Conservation (phyloP, 2,888 invertebrate genomes). For the Orthonychiurus folsomi region DNA sequence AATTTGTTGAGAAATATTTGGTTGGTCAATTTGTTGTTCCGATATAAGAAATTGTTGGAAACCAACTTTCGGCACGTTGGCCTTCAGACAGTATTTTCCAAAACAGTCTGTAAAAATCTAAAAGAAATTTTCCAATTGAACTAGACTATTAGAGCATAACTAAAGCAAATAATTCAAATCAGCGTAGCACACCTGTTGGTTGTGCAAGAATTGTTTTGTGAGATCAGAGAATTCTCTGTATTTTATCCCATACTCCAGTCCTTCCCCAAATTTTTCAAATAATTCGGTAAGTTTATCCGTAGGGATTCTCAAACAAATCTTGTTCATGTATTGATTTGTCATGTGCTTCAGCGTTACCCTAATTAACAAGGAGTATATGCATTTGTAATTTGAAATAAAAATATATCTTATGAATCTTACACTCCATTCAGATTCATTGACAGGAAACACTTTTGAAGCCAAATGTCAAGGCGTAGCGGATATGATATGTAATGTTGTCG, state of each 20-base stretch:
- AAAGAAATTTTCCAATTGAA: no score
- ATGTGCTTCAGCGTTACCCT: not conserved
- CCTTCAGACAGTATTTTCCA: slow-evolving; percentile 3
- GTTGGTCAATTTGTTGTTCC: not conserved
- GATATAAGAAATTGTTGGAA: slow-evolving; percentile 2
- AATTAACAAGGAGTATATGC: slow-evolving; percentile 4
- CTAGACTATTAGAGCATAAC: no score
- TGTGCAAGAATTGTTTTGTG: slow-evolving; percentile 1
- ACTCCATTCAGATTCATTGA: not conserved
- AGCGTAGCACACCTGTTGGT: slow-evolving; percentile 2
- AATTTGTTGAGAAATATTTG: not conserved
- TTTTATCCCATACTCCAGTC: not conserved
- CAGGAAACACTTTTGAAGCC: not conserved
- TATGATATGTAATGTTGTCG: not conserved
- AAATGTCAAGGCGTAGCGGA: not conserved
- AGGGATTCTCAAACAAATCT: slow-evolving; percentile 3
- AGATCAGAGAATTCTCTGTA: not conserved
- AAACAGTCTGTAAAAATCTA: slow-evolving; percentile 15
- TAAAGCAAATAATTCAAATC: not conserved
- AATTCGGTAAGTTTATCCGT: not conserved
- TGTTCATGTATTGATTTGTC: not conserved
- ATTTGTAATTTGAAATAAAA: not conserved
- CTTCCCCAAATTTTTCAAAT: not conserved
- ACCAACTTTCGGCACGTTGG: not conserved
- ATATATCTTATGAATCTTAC: not conserved